phyloP scores from a whole-genome alignment of 1,140 invertebrate genomes.

The Semibalanus balanoides region DNA sequence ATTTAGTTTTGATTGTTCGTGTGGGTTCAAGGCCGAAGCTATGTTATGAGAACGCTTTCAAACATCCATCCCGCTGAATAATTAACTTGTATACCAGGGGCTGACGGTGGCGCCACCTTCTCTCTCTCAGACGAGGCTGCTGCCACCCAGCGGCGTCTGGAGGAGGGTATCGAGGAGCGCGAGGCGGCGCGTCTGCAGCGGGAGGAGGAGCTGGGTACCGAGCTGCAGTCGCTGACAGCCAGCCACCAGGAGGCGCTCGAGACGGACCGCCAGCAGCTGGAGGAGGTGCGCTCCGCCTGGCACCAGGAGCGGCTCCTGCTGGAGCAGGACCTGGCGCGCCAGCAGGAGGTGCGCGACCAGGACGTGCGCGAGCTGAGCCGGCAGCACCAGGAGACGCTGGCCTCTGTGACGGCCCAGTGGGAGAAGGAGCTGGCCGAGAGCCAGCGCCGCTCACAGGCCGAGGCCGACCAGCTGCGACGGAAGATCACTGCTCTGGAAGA shows the following conservation, averaged over 20 bases:
- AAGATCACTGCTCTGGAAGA: not conserved
- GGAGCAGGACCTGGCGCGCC: conserved; percentile 42
- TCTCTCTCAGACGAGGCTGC: conserved; percentile 34
- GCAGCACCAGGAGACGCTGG: not conserved
- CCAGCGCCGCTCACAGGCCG: conserved; percentile 32
- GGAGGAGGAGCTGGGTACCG: conserved; percentile 28
- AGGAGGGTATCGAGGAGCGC: conserved; percentile 36
- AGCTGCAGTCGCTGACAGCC: conserved; percentile 36
- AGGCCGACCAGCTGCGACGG: conserved; percentile 25
- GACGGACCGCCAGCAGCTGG: not conserved
- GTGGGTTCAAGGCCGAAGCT: too few relatives aligned
- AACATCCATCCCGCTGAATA: too few relatives aligned
- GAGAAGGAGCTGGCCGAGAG: not conserved
- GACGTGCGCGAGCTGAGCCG: not conserved
- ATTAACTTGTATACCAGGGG: too few relatives aligned
- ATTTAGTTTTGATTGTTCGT: too few relatives aligned
- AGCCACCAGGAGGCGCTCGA: not conserved
- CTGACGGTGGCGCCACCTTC: conserved; percentile 1
- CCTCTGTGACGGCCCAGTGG: not conserved
- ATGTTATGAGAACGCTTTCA: too few relatives aligned
- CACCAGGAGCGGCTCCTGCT: conserved; percentile 32
- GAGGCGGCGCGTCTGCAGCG: conserved; percentile 25
- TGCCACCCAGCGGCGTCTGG: conserved; percentile 33
- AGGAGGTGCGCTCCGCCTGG: not conserved
- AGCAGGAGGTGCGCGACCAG: conserved; percentile 35